phyloP scores from a whole-genome alignment of 2,113 vertebrate species.

The Clarias magur region DNA sequence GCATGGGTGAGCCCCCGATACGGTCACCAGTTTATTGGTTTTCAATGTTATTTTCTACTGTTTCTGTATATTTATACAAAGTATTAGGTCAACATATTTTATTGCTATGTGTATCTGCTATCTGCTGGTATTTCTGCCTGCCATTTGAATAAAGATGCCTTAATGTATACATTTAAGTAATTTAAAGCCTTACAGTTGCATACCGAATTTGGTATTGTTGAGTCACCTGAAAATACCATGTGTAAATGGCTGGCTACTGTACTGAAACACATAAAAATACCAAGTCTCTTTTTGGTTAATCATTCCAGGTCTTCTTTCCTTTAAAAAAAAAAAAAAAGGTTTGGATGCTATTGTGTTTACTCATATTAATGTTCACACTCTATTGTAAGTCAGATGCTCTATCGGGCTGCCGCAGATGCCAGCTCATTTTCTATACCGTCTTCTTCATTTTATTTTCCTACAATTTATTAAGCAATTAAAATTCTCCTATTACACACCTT shows the following conservation, averaged over 20 bases:
- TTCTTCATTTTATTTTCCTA: slow-evolving; percentile 61
- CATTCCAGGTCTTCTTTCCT: slow-evolving; percentile 34
- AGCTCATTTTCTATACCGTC: slow-evolving; percentile 27
- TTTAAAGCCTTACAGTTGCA: background rate
- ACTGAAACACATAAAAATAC: background rate
- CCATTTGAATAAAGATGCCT: background rate
- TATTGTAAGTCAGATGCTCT: slow-evolving; percentile 9
- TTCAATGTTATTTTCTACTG: no score
- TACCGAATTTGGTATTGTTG: background rate
- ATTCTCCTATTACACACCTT: slow-evolving; percentile 64
- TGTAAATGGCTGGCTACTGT: background rate
- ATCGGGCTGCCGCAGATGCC: background rate
- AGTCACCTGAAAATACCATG: background rate
- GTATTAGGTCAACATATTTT: no score
- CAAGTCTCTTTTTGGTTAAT: slow-evolving; percentile 3
- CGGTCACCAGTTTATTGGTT: no score
- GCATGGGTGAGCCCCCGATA: no score
- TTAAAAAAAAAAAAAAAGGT: slow-evolving; percentile 11
- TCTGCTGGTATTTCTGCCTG: background rate
- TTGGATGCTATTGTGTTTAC: slow-evolving; percentile 23
- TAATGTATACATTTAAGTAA: background rate
- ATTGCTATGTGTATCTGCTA: background rate
- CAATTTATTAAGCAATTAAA: slow-evolving; percentile 74
- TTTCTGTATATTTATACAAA: no score
- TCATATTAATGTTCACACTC: slow-evolving; percentile 2